Evolutionary conservation across 2,888 invertebrate species (phyloP).

Genomic region (Bibio marci): DNA sequence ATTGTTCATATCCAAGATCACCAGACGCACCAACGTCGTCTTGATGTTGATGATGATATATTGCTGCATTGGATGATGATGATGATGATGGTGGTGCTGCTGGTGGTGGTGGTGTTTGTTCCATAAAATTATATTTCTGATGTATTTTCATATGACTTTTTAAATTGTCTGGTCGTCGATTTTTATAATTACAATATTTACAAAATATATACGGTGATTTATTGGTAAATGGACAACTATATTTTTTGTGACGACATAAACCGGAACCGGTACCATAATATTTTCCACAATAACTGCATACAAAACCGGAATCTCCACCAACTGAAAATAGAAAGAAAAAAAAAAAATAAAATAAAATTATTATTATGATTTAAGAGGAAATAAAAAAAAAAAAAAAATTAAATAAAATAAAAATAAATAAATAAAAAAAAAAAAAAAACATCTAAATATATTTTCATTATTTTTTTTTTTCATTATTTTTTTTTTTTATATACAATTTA

Average conservation of each 20-base stretch:
- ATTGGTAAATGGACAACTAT: slow-evolving; percentile 3
- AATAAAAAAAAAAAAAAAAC: too few relatives aligned
- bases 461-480: too few relatives aligned
- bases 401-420: too few relatives aligned
- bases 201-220: slow-evolving; percentile 1
- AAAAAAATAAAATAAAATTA: not conserved
- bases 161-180: slow-evolving; percentile 3
- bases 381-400: too few relatives aligned
- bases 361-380: not conserved
- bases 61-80: too few relatives aligned
- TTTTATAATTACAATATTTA: not conserved
- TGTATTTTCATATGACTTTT: slow-evolving; percentile 4
- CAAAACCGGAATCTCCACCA: slow-evolving; percentile 1
- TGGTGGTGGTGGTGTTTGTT: too few relatives aligned
- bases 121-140: not conserved
- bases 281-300: slow-evolving; percentile 4
- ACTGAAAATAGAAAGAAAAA: not conserved
- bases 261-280: slow-evolving; percentile 1
- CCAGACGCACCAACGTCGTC: too few relatives aligned
- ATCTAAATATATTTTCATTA: too few relatives aligned
- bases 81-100: too few relatives aligned
- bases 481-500: too few relatives aligned
- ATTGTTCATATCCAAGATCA: too few relatives aligned
- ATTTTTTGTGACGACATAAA: slow-evolving; percentile 3
- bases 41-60: too few relatives aligned